These are phyloP conservation scores for Ectemnius continuus DNA, from an alignment of 2,888 invertebrate species.

Conservation along the genomic window DNA sequence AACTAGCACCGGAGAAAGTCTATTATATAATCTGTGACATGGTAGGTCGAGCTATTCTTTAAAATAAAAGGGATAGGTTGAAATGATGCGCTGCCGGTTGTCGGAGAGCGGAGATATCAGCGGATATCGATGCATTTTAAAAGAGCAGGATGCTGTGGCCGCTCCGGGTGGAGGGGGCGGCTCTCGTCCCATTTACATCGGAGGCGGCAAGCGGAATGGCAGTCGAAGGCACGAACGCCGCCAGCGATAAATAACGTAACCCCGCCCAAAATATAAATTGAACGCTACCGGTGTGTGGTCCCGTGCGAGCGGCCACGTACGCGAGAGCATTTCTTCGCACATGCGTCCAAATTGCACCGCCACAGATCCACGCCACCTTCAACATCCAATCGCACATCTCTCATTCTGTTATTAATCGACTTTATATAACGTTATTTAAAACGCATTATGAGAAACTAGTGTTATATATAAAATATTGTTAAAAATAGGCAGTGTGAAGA, in stretches of 20 bases:
- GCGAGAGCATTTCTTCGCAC: slow-evolving; percentile 37
- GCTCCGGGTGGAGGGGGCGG: slow-evolving; percentile 52
- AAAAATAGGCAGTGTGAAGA: no score
- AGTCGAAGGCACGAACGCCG: slow-evolving; percentile 65
- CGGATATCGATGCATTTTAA: slow-evolving; percentile 50
- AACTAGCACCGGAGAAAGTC: no score
- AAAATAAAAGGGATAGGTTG: no score
- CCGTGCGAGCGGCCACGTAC: slow-evolving; percentile 44
- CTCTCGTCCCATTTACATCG: slow-evolving; percentile 66
- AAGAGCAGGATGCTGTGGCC: slow-evolving; percentile 27
- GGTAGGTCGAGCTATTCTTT: no score
- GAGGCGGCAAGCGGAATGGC: slow-evolving; percentile 66
- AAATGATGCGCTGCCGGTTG: neutral
- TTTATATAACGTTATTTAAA: no score
- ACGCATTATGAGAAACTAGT: neutral
- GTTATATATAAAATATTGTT: neutral
- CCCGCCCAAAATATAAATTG: slow-evolving; percentile 75
- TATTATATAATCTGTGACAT: no score
- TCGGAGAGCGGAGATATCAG: slow-evolving; percentile 27
- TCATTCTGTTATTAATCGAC: no score
- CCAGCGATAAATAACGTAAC: slow-evolving; percentile 72
- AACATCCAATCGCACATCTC: no score
- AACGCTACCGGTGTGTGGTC: slow-evolving; percentile 75
- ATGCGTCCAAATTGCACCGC: neutral
- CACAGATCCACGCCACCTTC: neutral